Percentiles rank a stretch among this genome's conserved stretches.
Evolutionary conservation across 2,797 vertebrate genomes (phyloP).

Genomic region (Premnoplex brunnescens): DNA sequence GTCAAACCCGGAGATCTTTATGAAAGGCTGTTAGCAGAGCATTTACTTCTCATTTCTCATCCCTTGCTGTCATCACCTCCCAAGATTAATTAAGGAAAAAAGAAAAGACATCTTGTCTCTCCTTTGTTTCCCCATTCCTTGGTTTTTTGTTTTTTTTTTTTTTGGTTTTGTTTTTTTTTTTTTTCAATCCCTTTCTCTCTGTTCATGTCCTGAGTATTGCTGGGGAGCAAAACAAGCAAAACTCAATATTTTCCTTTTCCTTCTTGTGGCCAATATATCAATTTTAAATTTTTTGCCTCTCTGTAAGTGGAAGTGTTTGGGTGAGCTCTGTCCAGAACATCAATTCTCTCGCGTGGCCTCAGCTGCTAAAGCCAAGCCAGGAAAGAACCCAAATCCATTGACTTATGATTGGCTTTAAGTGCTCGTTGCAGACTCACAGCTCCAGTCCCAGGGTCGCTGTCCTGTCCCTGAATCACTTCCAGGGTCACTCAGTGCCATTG

Average conservation of each 20-base stretch:
- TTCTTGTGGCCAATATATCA: not conserved
- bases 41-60: slow-evolving; percentile 75
- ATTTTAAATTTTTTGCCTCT: not conserved
- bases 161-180: not conserved
- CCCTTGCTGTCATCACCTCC: slow-evolving; percentile 56
- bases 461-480: not conserved
- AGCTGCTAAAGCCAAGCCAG: not conserved
- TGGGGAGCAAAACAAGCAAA: slow-evolving; percentile 8
- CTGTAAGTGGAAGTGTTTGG: not conserved
- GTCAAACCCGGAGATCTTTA: slow-evolving; percentile 69
- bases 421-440: not conserved
- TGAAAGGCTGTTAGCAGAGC: slow-evolving; percentile 73
- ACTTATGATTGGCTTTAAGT: not conserved
- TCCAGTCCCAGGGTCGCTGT: not conserved
- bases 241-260: not conserved
- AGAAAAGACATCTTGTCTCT: slow-evolving; percentile 49
- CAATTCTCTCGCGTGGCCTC: not conserved
- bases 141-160: not conserved
- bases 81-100: slow-evolving; percentile 73
- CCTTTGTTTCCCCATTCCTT: slow-evolving; percentile 31
- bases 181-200: not conserved
- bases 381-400: not conserved
- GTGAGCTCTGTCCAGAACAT: not conserved
- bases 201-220: not conserved
- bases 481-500: rapidly evolving